Base-by-base conservation (phyloP, 2,113 vertebrate species). In the Lophura nycthemera region DNA sequence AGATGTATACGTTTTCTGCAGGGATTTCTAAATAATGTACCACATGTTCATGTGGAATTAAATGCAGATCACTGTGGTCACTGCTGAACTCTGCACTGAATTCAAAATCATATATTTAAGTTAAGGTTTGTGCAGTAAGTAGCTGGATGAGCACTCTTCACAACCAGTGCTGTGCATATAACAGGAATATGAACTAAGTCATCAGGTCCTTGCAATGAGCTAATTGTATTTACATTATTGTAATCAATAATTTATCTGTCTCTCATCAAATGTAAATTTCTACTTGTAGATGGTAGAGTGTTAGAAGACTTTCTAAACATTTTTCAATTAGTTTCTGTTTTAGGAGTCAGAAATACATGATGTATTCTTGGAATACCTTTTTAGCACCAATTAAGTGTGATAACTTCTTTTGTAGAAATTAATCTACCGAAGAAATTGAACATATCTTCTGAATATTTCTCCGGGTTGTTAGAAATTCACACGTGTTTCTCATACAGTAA, bases 121-220 rank as follows among this genome's bases (percentile, higher is more conserved):
- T 67, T 45, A 65, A 71, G 38, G 12, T 66, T 67, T 36, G n/a
- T 40, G 36, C 20, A 24, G 2, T 48, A 4, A 8, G 20, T 24
- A n/a, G 54, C 7, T 79, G 52, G 61, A 75, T 52, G n/a, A 84
- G 15, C 59, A 72, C 11, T 7, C 57, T 34, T 76, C 8, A 13
- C 42, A 63, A 47, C 18, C 38, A 78, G 1, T 16, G 10, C 0
- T 40, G 4, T 16, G 52, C 3, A 2, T 38, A 1, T 47, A 9
- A 69, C 20, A 38, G 40, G 61, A 71, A 24, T 67, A 14, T 36
- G 30, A 76, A 21, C 50, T 50, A 30, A 72, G 13, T 80, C 6
- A 0, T 54, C 32, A 71, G 56, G 42, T 45, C 13, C 59, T 75
- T 43, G 36, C 30, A 3, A 16, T 60, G 12, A 34, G 67, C 22